A percentile compares a stretch with the other conserved stretches of the same genome.
phyloP scores from a whole-genome alignment of 2,797 vertebrate genomes.

The Sparidentex hasta region DNA sequence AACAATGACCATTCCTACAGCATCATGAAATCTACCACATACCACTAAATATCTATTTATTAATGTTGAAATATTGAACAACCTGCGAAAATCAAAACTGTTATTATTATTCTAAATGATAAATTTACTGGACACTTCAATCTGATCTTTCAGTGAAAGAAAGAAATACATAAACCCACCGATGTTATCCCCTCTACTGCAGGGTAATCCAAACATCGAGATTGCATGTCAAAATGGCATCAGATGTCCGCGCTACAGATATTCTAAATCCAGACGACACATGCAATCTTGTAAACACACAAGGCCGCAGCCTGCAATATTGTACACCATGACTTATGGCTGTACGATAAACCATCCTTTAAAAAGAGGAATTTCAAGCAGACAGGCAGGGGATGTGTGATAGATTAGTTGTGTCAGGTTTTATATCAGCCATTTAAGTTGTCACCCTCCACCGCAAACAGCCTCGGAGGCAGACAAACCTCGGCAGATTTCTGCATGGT shows the following conservation, averaged over 20 bases:
- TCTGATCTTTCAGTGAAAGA: not conserved
- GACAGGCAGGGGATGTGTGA: slow-evolving; percentile 78
- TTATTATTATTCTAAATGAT: not conserved
- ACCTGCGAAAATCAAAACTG: not conserved
- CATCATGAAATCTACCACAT: too few species aligned
- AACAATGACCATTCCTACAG: too few species aligned
- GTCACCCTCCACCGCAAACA: slow-evolving; percentile 79
- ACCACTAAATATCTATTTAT: not conserved
- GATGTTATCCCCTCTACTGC: slow-evolving; percentile 12
- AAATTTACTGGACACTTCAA: not conserved
- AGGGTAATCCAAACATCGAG: slow-evolving; percentile 44
- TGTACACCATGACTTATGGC: slow-evolving; percentile 69
- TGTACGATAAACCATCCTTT: slow-evolving; percentile 76
- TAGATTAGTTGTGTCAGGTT: slow-evolving; percentile 84
- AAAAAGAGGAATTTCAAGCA: slow-evolving; percentile 76
- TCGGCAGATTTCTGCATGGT: slow-evolving; percentile 61
- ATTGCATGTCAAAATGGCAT: slow-evolving; percentile 53
- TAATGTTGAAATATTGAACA: not conserved
- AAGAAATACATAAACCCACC: slow-evolving; percentile 16
- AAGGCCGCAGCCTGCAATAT: slow-evolving; percentile 67
- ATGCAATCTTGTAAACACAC: slow-evolving; percentile 70
- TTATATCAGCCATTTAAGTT: slow-evolving; percentile 86
- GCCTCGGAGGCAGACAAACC: slow-evolving; percentile 70
- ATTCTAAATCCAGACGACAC: slow-evolving; percentile 60
- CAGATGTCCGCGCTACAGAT: slow-evolving; percentile 47